Evolutionary conservation across 2,797 vertebrate species (phyloP).

Genomic region (Trematomus bernacchii): DNA sequence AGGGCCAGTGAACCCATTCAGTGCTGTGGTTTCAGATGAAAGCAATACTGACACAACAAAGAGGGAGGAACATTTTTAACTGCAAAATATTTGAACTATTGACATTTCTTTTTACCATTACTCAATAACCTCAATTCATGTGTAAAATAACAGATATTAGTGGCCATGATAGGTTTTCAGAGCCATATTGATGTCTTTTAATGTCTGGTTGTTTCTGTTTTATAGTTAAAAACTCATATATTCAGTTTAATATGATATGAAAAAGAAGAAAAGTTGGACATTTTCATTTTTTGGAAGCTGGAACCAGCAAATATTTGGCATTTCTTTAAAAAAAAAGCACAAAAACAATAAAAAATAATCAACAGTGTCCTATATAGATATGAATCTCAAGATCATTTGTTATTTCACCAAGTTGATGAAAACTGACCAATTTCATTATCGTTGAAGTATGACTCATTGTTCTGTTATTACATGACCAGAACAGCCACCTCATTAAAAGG

Average conservation of each 20-base stretch:
- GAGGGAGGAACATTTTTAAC: conserved; percentile 18
- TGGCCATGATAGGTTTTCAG: background rate
- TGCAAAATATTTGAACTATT: background rate
- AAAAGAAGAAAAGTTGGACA: background rate
- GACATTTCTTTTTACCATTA: background rate
- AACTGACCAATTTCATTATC: conserved; percentile 14
- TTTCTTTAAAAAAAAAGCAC: conserved; percentile 7
- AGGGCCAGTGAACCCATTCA: conserved; percentile 24
- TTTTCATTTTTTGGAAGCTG: background rate
- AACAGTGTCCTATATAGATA: background rate
- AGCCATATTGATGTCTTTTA: background rate
- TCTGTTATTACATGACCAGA: conserved; percentile 28
- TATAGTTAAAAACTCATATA: background rate
- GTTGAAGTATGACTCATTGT: conserved; percentile 20
- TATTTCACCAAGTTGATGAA: conserved; percentile 25
- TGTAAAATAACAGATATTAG: background rate
- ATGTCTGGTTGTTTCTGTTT: background rate
- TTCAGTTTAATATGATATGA: background rate
- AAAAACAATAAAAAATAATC: too few relatives aligned
- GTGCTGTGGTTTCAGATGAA: background rate
- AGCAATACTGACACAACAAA: background rate
- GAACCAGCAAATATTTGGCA: background rate
- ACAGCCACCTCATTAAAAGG: conserved; percentile 21
- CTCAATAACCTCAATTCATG: background rate
- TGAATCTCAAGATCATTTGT: background rate